Evolutionary conservation across 2,113 vertebrate species (phyloP), one percentile per base, ranked within the genome.

Genomic region (Notechis scutatus): DNA sequence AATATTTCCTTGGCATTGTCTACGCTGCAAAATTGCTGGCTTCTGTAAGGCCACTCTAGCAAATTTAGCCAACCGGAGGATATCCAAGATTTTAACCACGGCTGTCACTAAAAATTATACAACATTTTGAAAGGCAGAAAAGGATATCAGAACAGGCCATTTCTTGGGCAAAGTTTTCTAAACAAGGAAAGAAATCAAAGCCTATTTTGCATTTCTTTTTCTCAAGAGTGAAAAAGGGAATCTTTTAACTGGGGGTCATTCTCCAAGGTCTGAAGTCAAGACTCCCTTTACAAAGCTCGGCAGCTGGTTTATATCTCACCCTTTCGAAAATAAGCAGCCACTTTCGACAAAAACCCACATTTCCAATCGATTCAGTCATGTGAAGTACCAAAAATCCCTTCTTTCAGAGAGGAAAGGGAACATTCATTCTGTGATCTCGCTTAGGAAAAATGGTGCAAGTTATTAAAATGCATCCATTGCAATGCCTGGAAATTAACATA

Each of bases 381-480:
- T 0, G 0, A 87, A 50, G 3, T 90, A 21, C 8, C 61, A 11
- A 88, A 64, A 42, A 18, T 7, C 87, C 3, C 23, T 26, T 8
- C 18, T 12, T 21, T 39, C 12, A 55, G 8, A 55, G 7, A 7
- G 20, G 34, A 29, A 81, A 18, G 52, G 23, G 45, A 87, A 57
- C 4, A 23, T 34, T 50, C 47, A 50, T 50, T 50, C 47, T 61
- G 1, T 6, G 94, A 93, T 34, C 59, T 12, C 26, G 74, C 74
- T 94, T 93, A 88, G 89, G 74, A 29, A 89, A 86, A 89, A 69
- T 85, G 93, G 55, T 91, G 29, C 91, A 92, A 93, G n/a, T 85
- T 20, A 91, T 74, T 74, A 92, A 89, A 74, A 92, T 42, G 6
- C 24, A 92, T 20, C 61, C 18, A 90, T 12, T 12, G 18, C 34